These are phyloP conservation scores for Calyptommatus sinebrachiatus DNA, from an alignment of 2,113 vertebrate species.

Conservation along the genomic window DNA sequence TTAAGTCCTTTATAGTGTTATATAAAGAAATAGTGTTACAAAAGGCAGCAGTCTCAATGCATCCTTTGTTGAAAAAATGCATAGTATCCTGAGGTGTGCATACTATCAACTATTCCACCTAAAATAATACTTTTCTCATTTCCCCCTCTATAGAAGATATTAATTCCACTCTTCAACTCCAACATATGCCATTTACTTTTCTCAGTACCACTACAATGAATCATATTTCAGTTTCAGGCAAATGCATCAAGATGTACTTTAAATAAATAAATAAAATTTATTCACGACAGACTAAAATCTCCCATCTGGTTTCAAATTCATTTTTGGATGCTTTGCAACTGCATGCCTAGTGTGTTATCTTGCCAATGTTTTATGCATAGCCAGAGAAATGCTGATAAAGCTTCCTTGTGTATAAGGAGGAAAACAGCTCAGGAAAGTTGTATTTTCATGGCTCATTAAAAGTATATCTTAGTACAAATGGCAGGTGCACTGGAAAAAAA, in stretches of 20 bases:
- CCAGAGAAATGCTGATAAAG: background rate
- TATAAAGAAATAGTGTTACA: no score
- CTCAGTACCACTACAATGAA: background rate
- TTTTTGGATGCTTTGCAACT: background rate
- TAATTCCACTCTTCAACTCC: background rate
- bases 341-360: background rate
- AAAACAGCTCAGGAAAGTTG: background rate
- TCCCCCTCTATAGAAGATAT: background rate
- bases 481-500: background rate
- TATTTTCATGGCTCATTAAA: conserved; percentile 11
- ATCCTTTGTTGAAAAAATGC: no score
- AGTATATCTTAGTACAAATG: conserved; percentile 1
- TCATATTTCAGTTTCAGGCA: background rate
- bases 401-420: background rate
- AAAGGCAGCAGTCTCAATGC: no score
- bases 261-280: background rate
- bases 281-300: background rate
- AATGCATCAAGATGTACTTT: background rate
- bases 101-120: no score
- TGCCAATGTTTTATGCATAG: background rate
- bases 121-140: no score
- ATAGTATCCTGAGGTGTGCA: no score
- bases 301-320: background rate
- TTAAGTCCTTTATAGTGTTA: no score
- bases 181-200: background rate